Conservation (phyloP, 2,113 vertebrate genomes). For the Xyliphius kryptos region DNA sequence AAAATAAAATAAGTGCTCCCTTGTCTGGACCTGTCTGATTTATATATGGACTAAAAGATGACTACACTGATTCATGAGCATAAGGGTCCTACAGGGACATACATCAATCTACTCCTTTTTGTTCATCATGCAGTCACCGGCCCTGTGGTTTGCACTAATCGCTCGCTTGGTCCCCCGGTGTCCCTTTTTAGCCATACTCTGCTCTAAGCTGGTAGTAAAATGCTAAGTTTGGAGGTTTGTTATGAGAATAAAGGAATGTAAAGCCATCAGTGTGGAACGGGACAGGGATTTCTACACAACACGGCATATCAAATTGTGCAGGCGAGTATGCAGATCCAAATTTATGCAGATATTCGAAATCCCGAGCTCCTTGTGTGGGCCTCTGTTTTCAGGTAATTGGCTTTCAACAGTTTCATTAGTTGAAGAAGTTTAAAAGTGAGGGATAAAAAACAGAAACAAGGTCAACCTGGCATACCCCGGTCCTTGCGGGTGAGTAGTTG, state of each 20-base stretch:
- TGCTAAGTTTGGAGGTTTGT: background rate
- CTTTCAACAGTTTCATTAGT: background rate
- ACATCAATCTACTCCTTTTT: conserved; percentile 33
- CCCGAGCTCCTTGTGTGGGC: conserved; percentile 24
- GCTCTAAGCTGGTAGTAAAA: conserved; percentile 29
- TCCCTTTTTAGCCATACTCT: conserved; percentile 15
- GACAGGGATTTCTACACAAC: conserved; percentile 21
- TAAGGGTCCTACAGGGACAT: conserved; percentile 23
- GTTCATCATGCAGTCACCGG: conserved; percentile 40
- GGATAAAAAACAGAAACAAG: conserved; percentile 37
- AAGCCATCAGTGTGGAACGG: conserved; percentile 16
- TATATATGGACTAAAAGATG: conserved; percentile 45
- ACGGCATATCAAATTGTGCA: conserved; percentile 41
- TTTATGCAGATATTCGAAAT: conserved; percentile 30
- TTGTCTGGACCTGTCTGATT: conserved; percentile 53
- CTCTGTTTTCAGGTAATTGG: background rate
- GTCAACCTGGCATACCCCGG: conserved; percentile 34
- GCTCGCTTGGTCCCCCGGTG: conserved; percentile 32
- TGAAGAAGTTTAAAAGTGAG: conserved; percentile 17
- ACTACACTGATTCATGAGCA: conserved; percentile 22
- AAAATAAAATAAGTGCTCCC: conserved; percentile 55
- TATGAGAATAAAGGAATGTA: conserved; percentile 23
- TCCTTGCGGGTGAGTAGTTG: conserved; percentile 19
- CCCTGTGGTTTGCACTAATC: conserved; percentile 35
- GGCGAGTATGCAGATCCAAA: conserved; percentile 36